phyloP scores from a whole-genome alignment of 2,113 vertebrate genomes.

The Mesembrinibis cayennensis region DNA sequence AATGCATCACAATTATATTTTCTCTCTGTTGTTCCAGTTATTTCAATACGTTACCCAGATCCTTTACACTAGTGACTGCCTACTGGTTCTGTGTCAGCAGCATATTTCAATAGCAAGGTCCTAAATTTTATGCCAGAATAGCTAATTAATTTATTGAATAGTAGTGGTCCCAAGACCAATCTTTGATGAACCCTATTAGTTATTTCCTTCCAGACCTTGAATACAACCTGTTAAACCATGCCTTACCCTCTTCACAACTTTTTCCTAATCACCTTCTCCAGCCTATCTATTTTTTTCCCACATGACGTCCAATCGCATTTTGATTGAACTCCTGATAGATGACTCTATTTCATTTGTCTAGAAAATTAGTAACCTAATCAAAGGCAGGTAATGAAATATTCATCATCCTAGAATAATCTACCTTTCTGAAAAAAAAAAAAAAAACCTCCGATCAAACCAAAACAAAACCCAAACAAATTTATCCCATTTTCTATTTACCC shows the following conservation, averaged over 20 bases:
- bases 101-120: not conserved
- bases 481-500: not conserved
- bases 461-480: not conserved
- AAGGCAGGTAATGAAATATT: constrained; percentile 18
- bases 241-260: not conserved
- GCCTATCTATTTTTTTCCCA: not conserved
- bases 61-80: not conserved
- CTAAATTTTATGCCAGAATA: not conserved
- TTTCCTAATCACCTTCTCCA: not conserved
- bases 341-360: not conserved
- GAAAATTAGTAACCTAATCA: constrained; percentile 37
- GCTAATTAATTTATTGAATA: not conserved
- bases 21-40: not conserved
- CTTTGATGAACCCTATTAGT: not conserved
- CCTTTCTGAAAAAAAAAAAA: not conserved
- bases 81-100: not conserved
- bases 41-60: not conserved
- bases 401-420: not conserved
- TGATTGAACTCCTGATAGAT: constrained; percentile 1
- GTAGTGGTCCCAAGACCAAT: not conserved
- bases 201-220: not conserved
- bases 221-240: not conserved
- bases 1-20: not conserved
- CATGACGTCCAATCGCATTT: not conserved
- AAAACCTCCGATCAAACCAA: no score